These are phyloP conservation scores for Brachyhypopomus gauderio DNA, from an alignment of 2,113 vertebrate genomes.

Conservation along the genomic window DNA sequence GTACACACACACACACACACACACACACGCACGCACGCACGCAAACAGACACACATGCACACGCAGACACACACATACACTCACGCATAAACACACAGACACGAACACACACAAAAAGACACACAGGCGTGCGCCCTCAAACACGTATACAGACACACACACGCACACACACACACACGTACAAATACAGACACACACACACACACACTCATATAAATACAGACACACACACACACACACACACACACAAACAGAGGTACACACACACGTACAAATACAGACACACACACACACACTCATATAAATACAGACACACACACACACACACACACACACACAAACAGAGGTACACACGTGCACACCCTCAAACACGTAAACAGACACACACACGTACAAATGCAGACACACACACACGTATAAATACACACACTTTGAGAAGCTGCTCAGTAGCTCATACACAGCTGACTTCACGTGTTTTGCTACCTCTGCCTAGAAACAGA, in stretches of 20 bases:
- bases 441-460: not conserved
- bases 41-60: not conserved
- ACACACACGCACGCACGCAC: too few relatives aligned
- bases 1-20: not conserved
- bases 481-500: not conserved
- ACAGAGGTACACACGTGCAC: not conserved
- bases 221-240: not conserved
- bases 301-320: not conserved
- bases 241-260: not conserved
- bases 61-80: not conserved
- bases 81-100: too few relatives aligned
- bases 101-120: not conserved
- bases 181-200: not conserved
- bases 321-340: not conserved
- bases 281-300: not conserved
- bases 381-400: not conserved
- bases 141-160: not conserved
- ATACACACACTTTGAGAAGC: not conserved
- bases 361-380: not conserved
- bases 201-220: too few relatives aligned
- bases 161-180: not conserved
- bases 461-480: not conserved
- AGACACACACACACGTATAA: not conserved
- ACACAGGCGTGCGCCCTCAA: not conserved
- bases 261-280: too few relatives aligned